Evolutionary conservation across 1,140 invertebrate species (phyloP), one percentile per base, ranked within the genome.

Genomic region (Tribolium castaneum): DNA sequence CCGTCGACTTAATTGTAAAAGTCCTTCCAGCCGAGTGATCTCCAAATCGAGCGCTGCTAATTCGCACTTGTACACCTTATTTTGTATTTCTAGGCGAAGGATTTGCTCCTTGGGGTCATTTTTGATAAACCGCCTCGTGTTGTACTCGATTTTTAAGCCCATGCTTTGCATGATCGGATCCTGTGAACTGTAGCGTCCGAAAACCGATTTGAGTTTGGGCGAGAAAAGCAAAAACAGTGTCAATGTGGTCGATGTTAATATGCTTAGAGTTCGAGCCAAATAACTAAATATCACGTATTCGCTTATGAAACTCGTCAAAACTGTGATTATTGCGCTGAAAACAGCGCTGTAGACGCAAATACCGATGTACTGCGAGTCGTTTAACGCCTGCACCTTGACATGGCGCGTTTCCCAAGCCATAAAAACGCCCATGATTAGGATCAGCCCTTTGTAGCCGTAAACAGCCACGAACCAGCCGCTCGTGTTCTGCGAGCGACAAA

Each of bases 381-480:
- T 99, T 6, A 99, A 88, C 0, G 97, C 97, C n/a, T 97, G 95
- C 81, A 99, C 97, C 86, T 96, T 98, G 0, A 99, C 97, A 83
- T 98, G 94, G 62, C 97, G 92, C 9, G 98, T 99, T 89, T 99
- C 97, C 98, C 98, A 99, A 0, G 98, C 98, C 92, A 99, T 95
- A 87, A 98, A 99, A 51, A 97, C 95, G 0, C 96, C 96, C 77
- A 97, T 95, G 9, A 96, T 90, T 0, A 98, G 88, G 6, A 97
- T 87, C 0, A 97, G 88, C 0, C 95, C 95, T 88, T 98, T 97
- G 89, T 97, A 97, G 25, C 92, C 93, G 86, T 97, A 97, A 7
- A 98, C 90, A 0, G 92, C 93, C 35, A 94, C 93, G 12, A 97
- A 88, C 96, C 96, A 98, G 25, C 94, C 94, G 56, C 93, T 93